Evolutionary conservation across 2,113 vertebrate genomes (phyloP).

Genomic region (Holacanthus passer): DNA sequence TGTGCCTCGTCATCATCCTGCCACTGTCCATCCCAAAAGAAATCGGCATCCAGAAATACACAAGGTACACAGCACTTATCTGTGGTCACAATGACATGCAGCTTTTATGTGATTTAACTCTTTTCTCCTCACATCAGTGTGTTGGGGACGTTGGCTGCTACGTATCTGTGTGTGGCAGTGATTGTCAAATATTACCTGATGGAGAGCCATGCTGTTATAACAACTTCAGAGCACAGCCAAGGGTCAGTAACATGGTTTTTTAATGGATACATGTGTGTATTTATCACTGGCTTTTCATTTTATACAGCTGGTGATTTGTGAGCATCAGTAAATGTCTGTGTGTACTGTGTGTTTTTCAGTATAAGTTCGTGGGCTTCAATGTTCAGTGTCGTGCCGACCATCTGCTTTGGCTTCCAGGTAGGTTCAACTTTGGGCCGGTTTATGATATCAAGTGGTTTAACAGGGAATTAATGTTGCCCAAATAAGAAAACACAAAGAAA

Average conservation of each 20-base stretch:
- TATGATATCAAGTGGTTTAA: neutral
- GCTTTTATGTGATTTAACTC: neutral
- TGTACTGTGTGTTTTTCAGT: slow-evolving; percentile 73
- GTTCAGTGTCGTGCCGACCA: slow-evolving; percentile 93
- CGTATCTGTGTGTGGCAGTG: slow-evolving; percentile 89
- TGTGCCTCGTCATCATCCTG: slow-evolving; percentile 85
- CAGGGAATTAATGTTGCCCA: too few relatives aligned
- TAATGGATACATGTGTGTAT: slow-evolving; percentile 14
- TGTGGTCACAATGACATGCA: neutral
- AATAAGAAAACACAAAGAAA: neutral
- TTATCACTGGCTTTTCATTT: neutral
- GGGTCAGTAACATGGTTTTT: slow-evolving; percentile 79
- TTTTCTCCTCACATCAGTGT: slow-evolving; percentile 80
- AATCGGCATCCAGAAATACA: slow-evolving; percentile 88
- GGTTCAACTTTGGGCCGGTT: neutral
- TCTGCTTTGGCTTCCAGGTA: slow-evolving; percentile 99
- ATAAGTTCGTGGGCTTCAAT: slow-evolving; percentile 87
- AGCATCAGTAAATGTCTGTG: slow-evolving; percentile 2
- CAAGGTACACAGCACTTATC: slow-evolving; percentile 71
- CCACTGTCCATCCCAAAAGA: slow-evolving; percentile 86
- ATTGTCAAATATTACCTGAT: slow-evolving; percentile 88
- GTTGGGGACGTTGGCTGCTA: slow-evolving; percentile 90
- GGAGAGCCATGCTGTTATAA: slow-evolving; percentile 61
- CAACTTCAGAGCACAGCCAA: slow-evolving; percentile 67
- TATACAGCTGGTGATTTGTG: neutral